Percentiles rank a stretch among this genome's conserved stretches.
Conservation (phyloP, 2,797 vertebrate species). For the Neopelma chrysocephalum region DNA sequence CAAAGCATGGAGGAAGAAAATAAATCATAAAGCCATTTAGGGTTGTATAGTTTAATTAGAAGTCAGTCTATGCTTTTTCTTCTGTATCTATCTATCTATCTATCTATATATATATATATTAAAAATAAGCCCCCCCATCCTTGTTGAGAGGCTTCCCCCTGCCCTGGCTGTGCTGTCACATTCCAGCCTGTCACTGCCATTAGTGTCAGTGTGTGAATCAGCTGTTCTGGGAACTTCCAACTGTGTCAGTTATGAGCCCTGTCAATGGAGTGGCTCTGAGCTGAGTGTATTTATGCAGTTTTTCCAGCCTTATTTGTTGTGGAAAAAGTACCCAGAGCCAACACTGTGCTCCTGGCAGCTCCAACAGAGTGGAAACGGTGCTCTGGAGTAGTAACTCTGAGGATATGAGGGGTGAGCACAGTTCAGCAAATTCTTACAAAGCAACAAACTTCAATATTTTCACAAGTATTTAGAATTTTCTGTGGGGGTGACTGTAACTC, state of each 20-base stretch:
- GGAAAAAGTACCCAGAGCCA: constrained; percentile 16
- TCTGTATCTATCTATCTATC: background rate
- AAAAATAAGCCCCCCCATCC: background rate
- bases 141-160: background rate
- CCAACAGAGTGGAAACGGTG: background rate
- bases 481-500: background rate
- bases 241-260: background rate
- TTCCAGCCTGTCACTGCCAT: background rate
- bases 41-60: background rate
- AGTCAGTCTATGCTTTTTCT: background rate
- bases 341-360: background rate
- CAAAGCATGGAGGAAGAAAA: background rate
- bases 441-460: background rate
- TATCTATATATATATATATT: background rate
- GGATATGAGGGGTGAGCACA: accelerated
- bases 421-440: background rate
- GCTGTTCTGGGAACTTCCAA: constrained; percentile 46
- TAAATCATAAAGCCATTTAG: background rate
- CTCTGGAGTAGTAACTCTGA: background rate
- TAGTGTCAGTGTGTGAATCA: constrained; percentile 44
- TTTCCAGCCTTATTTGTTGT: constrained; percentile 41
- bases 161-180: background rate
- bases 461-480: background rate
- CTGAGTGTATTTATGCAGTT: background rate
- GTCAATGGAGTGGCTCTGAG: background rate